A percentile compares a stretch with the other conserved stretches of the same genome.
Conservation (phyloP, 37 sponge, comb jelly and placozoan species). For the Mnemiopsis leidyi region DNA sequence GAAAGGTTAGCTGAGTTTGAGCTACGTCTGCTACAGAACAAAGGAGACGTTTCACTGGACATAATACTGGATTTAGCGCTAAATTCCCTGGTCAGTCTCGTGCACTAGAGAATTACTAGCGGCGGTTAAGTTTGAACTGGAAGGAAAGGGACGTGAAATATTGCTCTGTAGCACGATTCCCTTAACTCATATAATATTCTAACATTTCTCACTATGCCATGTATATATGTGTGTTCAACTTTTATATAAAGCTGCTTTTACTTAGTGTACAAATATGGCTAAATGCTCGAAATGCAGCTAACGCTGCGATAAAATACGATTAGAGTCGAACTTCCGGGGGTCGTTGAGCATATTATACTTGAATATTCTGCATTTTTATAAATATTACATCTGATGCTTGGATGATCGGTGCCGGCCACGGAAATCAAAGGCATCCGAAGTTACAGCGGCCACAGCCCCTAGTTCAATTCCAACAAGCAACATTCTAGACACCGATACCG, state of each 20-base stretch:
- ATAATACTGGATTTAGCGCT: too few relatives aligned
- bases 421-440: neutral
- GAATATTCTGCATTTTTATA: neutral
- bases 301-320: neutral
- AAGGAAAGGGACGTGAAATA: too few relatives aligned
- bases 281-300: neutral
- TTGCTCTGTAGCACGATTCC: too few relatives aligned
- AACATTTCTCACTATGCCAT: too few relatives aligned
- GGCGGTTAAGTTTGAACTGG: too few relatives aligned
- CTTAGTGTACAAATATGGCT: neutral
- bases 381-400: neutral
- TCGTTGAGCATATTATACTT: neutral
- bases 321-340: neutral
- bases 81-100: too few relatives aligned
- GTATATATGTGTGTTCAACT: too few relatives aligned
- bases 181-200: too few relatives aligned
- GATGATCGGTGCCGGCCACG: neutral
- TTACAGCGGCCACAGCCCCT: neutral
- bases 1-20: too few relatives aligned
- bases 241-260: neutral
- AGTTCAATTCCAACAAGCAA: neutral
- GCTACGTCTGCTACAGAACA: too few relatives aligned
- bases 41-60: too few relatives aligned
- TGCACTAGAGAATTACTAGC: too few relatives aligned
- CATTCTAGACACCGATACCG: neutral